These are phyloP conservation scores for Zapus hudsonius DNA, from an alignment of 2,113 vertebrate species.

Conservation along the genomic window DNA sequence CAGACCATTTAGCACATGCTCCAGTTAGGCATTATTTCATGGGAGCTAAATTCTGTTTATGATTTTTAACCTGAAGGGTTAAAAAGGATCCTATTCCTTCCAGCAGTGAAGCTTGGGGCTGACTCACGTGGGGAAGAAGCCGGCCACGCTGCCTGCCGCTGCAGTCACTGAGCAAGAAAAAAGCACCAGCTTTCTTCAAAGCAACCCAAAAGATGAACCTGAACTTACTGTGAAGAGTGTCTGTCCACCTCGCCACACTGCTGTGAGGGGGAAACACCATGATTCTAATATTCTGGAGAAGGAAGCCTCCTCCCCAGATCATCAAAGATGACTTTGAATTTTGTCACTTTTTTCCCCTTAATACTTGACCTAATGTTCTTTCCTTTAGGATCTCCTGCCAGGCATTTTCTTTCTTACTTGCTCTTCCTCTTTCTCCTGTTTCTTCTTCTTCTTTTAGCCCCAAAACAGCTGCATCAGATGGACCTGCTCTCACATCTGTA, in stretches of 20 bases:
- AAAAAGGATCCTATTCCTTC: slow-evolving; percentile 22
- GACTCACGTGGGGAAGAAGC: slow-evolving; percentile 4
- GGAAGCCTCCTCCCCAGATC: background rate
- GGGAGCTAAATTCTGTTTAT: slow-evolving; percentile 48
- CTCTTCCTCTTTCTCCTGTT: too few species aligned
- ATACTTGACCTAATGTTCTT: slow-evolving; percentile 18
- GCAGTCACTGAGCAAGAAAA: background rate
- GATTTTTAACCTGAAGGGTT: slow-evolving; percentile 34
- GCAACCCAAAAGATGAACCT: background rate
- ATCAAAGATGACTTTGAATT: background rate
- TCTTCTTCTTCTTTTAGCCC: background rate
- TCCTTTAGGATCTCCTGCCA: background rate
- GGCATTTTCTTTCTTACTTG: background rate
- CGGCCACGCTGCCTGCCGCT: background rate
- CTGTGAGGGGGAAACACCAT: background rate
- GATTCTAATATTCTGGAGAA: background rate
- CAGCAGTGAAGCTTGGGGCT: background rate
- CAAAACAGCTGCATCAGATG: background rate
- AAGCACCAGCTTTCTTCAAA: background rate
- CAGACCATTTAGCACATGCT: background rate
- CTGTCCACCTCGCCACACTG: background rate
- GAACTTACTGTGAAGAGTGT: background rate
- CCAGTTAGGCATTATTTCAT: background rate
- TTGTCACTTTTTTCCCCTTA: background rate
- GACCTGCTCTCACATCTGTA: background rate